Base-by-base conservation (phyloP, 1,140 invertebrate species). In the Adoxophyes honmai region DNA sequence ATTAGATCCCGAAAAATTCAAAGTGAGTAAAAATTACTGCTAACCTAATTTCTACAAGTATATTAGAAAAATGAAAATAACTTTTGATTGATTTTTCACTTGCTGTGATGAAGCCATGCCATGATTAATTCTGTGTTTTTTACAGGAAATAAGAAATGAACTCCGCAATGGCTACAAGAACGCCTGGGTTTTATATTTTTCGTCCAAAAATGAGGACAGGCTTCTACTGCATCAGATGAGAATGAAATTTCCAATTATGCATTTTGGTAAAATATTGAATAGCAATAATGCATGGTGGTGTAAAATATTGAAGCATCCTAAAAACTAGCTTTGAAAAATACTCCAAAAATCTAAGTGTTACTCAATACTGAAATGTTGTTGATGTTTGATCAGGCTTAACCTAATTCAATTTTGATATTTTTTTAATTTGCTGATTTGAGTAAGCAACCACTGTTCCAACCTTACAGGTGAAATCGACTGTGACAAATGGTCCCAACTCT, bases 241-340 rank as follows among this genome's bases (percentile, higher is more conserved):
- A 36, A 34, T 61, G 0, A 51, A 61, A 33, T 67, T 78, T 8
- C 68, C 70, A 1, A 16, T 80, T 15, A 65, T 83, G 64, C 68
- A 81, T 55, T 84, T 85, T 64, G 84, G 84, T 87, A 74, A 71
- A 64, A n/a, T n/a, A n/a, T n/a, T n/a, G n/a, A n/a, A n/a, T n/a
- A n/a, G n/a, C n/a, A n/a, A n/a, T n/a, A n/a, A n/a, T n/a, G n/a
- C n/a, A n/a, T n/a, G n/a, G n/a, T n/a, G n/a, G n/a, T n/a, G n/a
- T n/a, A n/a, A n/a, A n/a, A n/a, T n/a, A n/a, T n/a, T n/a, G n/a
- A n/a, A n/a, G n/a, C n/a, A n/a, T n/a, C n/a, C n/a, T n/a, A n/a
- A n/a, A n/a, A n/a, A n/a, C n/a, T n/a, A n/a, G n/a, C n/a, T n/a
- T n/a, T n/a, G n/a, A n/a, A n/a, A n/a, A n/a, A n/a, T n/a, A n/a